A percentile compares a stretch with the other conserved stretches of the same genome.
phyloP scores from a whole-genome alignment of 2,797 vertebrate genomes.

The Cynodonichthys magdalenae region DNA sequence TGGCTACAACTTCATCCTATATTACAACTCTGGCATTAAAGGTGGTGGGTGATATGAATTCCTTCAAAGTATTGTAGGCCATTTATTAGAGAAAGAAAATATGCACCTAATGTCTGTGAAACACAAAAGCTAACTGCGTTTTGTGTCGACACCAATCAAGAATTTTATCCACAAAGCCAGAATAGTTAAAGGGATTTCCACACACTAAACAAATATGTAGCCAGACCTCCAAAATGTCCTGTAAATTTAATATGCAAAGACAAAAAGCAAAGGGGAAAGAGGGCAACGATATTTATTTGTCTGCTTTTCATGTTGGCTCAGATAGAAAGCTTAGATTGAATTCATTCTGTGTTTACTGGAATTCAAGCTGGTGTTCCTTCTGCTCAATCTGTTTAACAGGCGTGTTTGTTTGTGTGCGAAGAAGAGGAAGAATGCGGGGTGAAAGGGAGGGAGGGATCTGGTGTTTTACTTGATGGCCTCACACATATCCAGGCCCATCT shows the following conservation, averaged over 20 bases:
- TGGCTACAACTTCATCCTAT: too few species aligned
- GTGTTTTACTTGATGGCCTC: constrained; percentile 96
- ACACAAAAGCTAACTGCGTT: too few species aligned
- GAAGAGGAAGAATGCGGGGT: constrained; percentile 2
- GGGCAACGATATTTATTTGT: constrained; percentile 2
- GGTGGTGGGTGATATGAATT: too few species aligned
- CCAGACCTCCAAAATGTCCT: background rate
- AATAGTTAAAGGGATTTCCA: constrained; percentile 6
- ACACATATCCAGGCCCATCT: constrained; percentile 99
- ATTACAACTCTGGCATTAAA: too few species aligned
- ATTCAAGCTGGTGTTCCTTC: constrained; percentile 61
- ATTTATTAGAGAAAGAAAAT: too few species aligned
- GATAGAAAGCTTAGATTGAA: constrained; percentile 49
- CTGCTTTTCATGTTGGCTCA: constrained; percentile 47
- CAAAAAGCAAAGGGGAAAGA: constrained; percentile 7
- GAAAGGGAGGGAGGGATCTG: constrained; percentile 45
- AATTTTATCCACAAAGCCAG: background rate
- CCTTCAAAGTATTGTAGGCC: too few species aligned
- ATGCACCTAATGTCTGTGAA: too few species aligned
- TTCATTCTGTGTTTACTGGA: constrained; percentile 69
- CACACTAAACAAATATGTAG: constrained; percentile 11
- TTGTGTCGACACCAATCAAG: too few species aligned
- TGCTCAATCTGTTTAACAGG: constrained; percentile 62
- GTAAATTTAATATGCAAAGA: constrained; percentile 15
- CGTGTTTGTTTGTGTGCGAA: constrained; percentile 39